Evolutionary conservation across 2,888 invertebrate species (phyloP), one percentile per base, ranked within the genome.

Genomic region (Megalurothrips usitatus): DNA sequence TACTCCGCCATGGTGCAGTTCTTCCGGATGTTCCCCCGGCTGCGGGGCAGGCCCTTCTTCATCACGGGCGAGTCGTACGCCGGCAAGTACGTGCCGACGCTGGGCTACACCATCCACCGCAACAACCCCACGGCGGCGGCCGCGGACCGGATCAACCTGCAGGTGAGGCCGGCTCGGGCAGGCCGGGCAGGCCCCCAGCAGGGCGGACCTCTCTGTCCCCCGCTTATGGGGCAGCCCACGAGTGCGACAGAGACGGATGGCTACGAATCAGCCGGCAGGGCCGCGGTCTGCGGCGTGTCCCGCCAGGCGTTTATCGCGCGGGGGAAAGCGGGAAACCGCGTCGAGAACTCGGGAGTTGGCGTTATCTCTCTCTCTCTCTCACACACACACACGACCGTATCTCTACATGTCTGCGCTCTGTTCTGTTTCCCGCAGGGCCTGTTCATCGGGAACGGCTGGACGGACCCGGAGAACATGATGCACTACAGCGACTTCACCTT

Each of bases 61-160:
- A 87, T 91, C 3, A 88, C 91, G 75, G 92, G 92, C 14, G 92
- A 92, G 87, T 91, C 91, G 0, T 91, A 91, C 84, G 91, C 90
- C 75, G 91, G 91, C 63, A 89, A 89, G 84, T 90, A 89, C 83
- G 86, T 89, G 81, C 90, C 90, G 68, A 86, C 89, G 2, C 84
- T 90, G 80, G 89, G 87, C 6, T 88, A 89, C 86, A 87, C 88
- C 82, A 91, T 92, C 82, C 90, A 90, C 84, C 83, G 85, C 1
- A 86, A 88, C 82, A 90, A 90, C 85, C 83, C 84, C 0, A 84
- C 83, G 11, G 88, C 89, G 14, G 86, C 84, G n/a, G 88, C 89
- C 17, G 86, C 85, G 19, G 81, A 85, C 14, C 87, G 86, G 83
- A 89, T 91, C 1, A 90, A 91, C 84, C 85, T 91, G 11, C 87